Evolutionary conservation across 2,797 vertebrate species (phyloP).

Genomic region (Bovichtus variegatus): DNA sequence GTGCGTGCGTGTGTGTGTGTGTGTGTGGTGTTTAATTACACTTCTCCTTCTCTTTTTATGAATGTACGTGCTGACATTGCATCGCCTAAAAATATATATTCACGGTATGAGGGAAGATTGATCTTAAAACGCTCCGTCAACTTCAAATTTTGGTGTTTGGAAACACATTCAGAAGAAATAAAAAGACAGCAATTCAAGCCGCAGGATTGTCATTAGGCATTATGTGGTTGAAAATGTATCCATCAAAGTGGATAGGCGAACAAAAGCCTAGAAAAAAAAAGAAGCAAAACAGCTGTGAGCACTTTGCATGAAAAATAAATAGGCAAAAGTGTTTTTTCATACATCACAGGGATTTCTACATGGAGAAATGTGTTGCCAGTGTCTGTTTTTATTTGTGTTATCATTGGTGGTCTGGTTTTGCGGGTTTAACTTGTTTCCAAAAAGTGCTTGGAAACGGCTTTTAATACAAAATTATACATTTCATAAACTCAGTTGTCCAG

Average conservation of each 20-base stretch:
- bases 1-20: constrained; percentile 10
- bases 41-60: background rate
- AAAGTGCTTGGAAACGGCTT: background rate
- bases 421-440: background rate
- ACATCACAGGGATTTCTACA: constrained; percentile 1
- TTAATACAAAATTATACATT: background rate
- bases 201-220: constrained; percentile 11
- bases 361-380: background rate
- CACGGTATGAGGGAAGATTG: background rate
- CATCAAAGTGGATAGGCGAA: constrained; percentile 15
- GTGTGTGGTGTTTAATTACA: constrained; percentile 41
- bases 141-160: background rate
- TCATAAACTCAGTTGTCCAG: background rate
- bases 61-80: background rate
- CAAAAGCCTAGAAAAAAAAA: constrained; percentile 3
- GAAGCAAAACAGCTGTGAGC: constrained; percentile 12
- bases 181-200: constrained; percentile 3
- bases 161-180: background rate
- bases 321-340: background rate
- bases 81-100: background rate
- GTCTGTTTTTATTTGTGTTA: background rate
- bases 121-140: constrained; percentile 17
- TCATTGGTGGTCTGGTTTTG: background rate
- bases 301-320: constrained; percentile 7
- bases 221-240: constrained; percentile 19